phyloP scores from a whole-genome alignment of 2,113 vertebrate genomes.

The Gavia stellata region DNA sequence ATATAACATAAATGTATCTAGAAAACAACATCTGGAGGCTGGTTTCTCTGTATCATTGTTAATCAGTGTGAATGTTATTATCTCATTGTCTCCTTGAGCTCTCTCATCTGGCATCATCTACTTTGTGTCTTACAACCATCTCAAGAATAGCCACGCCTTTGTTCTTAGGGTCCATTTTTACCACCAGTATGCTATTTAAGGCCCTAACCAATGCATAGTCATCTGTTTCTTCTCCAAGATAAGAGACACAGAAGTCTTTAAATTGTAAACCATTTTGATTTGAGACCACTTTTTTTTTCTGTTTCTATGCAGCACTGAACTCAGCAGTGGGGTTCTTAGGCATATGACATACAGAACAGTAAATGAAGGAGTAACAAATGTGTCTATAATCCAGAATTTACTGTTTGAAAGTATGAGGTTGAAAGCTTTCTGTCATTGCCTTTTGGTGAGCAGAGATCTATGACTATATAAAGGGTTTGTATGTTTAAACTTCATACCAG shows the following conservation, averaged over 20 bases:
- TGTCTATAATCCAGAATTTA: not conserved
- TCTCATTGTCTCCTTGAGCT: not conserved
- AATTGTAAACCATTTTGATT: not conserved
- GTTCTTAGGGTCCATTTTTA: not conserved
- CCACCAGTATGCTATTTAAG: not conserved
- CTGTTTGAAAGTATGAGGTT: not conserved
- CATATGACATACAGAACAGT: not conserved
- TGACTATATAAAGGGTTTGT: not conserved
- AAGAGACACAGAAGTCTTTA: not conserved
- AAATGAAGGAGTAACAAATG: not conserved
- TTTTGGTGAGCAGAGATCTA: not conserved
- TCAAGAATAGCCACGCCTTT: not conserved
- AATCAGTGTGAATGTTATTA: not conserved
- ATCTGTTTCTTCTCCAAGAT: not conserved
- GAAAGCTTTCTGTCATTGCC: rapidly evolving
- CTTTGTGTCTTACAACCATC: not conserved
- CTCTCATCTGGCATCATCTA: not conserved
- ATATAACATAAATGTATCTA: not conserved
- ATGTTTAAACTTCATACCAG: not conserved
- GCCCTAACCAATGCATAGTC: not conserved
- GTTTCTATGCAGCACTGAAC: not conserved
- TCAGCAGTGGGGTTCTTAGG: not conserved
- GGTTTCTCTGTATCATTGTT: not conserved
- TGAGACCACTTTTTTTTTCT: not conserved
- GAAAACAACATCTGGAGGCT: not conserved